These are phyloP conservation scores for Gari tellinella DNA, from an alignment of 2,888 invertebrate genomes.

Conservation along the genomic window DNA sequence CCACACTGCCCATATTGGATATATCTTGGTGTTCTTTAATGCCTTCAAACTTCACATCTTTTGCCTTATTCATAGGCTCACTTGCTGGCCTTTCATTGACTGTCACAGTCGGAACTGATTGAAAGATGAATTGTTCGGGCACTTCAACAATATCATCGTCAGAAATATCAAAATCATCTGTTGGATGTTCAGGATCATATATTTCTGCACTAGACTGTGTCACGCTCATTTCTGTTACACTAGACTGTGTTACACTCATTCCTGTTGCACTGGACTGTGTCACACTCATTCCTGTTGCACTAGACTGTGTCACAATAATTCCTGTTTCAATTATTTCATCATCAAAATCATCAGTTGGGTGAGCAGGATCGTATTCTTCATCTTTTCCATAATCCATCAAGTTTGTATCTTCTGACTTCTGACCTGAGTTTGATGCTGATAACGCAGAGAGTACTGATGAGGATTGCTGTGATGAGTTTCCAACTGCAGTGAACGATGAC, in stretches of 20 bases:
- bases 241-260: conserved; percentile 20
- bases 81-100: no score
- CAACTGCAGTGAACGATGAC: conserved; percentile 49
- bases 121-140: no score
- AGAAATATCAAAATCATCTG: conserved; percentile 39
- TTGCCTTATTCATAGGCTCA: no score
- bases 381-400: neutral
- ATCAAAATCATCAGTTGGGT: conserved; percentile 57
- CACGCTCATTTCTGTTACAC: conserved; percentile 1
- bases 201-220: conserved; percentile 34
- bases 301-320: neutral
- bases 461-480: conserved; percentile 8
- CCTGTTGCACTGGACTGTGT: conserved; percentile 17
- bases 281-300: neutral
- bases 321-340: conserved; percentile 14
- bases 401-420: conserved; percentile 2
- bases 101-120: no score
- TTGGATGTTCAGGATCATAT: conserved; percentile 59
- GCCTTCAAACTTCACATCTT: no score
- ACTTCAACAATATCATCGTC: conserved; percentile 5
- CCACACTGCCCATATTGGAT: neutral
- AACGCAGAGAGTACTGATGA: conserved; percentile 33
- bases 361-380: conserved; percentile 58
- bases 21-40: no score
- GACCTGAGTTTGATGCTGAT: neutral